phyloP scores from a whole-genome alignment of 1,140 invertebrate genomes.

The Sipha flava region DNA sequence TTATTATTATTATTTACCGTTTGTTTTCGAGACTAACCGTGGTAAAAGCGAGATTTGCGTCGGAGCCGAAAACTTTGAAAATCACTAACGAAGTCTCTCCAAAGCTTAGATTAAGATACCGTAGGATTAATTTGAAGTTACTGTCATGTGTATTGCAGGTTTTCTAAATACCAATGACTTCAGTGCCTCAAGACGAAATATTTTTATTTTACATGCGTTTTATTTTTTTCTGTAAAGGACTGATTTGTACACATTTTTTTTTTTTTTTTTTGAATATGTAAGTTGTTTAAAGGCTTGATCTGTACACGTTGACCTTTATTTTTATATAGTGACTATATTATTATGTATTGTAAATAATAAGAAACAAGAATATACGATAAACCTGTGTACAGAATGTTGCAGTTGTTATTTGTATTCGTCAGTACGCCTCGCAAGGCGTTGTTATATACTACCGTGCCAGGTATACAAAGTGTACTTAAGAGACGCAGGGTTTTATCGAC shows the following conservation, averaged over 20 bases:
- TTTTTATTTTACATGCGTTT: not conserved
- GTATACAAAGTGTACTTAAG: no score
- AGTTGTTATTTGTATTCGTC: not conserved
- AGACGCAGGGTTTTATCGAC: no score
- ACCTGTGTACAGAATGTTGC: not conserved
- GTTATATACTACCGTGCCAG: no score
- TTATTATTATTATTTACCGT: not conserved
- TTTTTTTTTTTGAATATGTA: not conserved
- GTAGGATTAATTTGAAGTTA: conserved; percentile 8
- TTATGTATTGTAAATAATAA: conserved; percentile 10
- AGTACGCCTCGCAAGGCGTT: no score
- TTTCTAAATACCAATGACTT: not conserved
- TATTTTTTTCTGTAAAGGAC: not conserved
- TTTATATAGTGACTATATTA: not conserved
- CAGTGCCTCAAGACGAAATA: not conserved
- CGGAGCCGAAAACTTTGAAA: not conserved
- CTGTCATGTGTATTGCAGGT: no score
- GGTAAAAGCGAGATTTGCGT: not conserved
- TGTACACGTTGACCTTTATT: not conserved
- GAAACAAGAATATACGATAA: not conserved
- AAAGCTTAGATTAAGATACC: not conserved
- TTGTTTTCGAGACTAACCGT: not conserved
- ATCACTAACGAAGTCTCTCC: not conserved
- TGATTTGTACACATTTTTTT: conserved; percentile 29
- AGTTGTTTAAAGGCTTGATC: not conserved